A percentile compares a stretch with the other conserved stretches of the same genome.
Evolutionary conservation across 2,888 invertebrate species (phyloP).

Genomic region (Lithophane socia): DNA sequence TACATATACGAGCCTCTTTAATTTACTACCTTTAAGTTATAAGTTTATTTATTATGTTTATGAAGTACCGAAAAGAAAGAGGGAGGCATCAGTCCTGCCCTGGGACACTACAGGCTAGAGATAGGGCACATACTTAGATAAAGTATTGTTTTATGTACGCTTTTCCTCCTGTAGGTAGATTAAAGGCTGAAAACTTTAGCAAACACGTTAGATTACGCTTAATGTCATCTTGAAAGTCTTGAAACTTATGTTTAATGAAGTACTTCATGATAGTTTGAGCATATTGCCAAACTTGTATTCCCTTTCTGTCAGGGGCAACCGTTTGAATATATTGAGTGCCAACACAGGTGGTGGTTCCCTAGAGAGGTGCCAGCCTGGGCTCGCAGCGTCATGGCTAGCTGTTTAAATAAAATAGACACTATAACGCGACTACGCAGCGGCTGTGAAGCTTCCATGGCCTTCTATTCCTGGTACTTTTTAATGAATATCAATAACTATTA

Average conservation of each 20-base stretch:
- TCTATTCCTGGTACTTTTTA: slow-evolving; percentile 64
- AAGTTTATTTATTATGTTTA: not conserved
- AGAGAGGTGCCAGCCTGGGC: slow-evolving; percentile 65
- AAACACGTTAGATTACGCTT: not conserved
- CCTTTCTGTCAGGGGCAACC: slow-evolving; percentile 35
- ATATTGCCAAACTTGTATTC: slow-evolving; percentile 55
- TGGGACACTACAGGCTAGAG: not conserved
- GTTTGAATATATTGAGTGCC: slow-evolving; percentile 68
- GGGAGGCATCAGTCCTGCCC: not conserved
- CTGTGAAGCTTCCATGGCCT: slow-evolving; percentile 49
- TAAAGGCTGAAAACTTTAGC: not conserved
- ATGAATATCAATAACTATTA: not conserved
- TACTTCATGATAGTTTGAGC: slow-evolving; percentile 31
- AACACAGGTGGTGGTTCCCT: slow-evolving; percentile 77
- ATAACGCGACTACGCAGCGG: slow-evolving; percentile 28
- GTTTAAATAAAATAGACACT: slow-evolving; percentile 67
- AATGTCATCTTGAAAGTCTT: slow-evolving; percentile 22
- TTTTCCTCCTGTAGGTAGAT: not conserved
- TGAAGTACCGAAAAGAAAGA: not conserved
- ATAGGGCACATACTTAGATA: not conserved
- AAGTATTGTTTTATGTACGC: not conserved
- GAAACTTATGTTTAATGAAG: slow-evolving; percentile 25
- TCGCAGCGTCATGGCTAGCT: slow-evolving; percentile 61
- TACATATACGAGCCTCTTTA: not conserved
- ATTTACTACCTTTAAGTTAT: not conserved